Percentiles rank a stretch among this genome's conserved stretches.
Evolutionary conservation across 2,888 invertebrate species (phyloP).

Genomic region (Drosophila nr. perissopoda): DNA sequence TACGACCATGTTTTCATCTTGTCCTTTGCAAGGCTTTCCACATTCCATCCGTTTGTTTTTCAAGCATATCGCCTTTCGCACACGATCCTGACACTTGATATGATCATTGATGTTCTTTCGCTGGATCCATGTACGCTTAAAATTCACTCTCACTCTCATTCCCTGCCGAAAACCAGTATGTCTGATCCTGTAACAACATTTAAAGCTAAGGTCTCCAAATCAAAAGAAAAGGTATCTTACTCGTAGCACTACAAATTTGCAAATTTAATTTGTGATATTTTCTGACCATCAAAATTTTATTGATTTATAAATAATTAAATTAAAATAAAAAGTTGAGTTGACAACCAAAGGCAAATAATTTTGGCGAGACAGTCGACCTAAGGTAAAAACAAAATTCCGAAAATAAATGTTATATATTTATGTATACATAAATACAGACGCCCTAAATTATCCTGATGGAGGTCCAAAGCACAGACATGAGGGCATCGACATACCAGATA

Average conservation of each 20-base stretch:
- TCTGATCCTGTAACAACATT: neutral
- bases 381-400: neutral
- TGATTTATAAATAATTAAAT: neutral
- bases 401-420: neutral
- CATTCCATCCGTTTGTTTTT: neutral
- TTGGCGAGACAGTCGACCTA: neutral
- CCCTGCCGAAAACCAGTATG: neutral
- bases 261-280: neutral
- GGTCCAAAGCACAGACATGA: neutral
- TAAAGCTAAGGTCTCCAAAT: neutral
- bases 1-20: neutral
- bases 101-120: neutral
- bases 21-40: neutral
- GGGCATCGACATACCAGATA: neutral
- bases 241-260: neutral
- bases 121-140: neutral
- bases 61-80: neutral
- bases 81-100: neutral
- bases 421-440: neutral
- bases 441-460: neutral
- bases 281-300: neutral
- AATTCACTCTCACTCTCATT: neutral
- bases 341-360: neutral
- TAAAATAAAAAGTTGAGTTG: neutral
- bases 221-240: neutral